Evolutionary conservation across 1,140 invertebrate genomes (phyloP).

Genomic region (Pseudachorutes palmiensis): DNA sequence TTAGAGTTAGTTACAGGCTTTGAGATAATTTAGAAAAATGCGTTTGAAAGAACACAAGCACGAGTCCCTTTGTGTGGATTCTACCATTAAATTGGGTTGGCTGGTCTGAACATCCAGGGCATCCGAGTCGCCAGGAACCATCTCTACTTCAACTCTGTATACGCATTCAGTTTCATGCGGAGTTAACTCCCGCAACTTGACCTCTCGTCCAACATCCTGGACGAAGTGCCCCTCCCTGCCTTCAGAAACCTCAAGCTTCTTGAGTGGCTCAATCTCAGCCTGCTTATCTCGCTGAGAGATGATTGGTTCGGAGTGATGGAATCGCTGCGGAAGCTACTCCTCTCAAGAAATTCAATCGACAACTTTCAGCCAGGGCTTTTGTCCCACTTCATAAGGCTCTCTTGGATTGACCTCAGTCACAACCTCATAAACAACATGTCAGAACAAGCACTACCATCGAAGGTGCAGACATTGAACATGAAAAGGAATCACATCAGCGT

Average conservation of each 20-base stretch:
- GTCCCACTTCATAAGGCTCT: constrained; percentile 30
- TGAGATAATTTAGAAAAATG: no score
- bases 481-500: constrained; percentile 32
- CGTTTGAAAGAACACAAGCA: no score
- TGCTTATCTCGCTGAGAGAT: constrained; percentile 30
- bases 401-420: constrained; percentile 37
- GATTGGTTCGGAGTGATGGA: constrained; percentile 35
- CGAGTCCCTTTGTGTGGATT: no score
- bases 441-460: constrained; percentile 32
- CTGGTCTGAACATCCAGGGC: constrained; percentile 36
- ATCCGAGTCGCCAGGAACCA: constrained; percentile 35
- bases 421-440: constrained; percentile 37
- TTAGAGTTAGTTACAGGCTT: no score
- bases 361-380: constrained; percentile 30
- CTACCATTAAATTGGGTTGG: no score
- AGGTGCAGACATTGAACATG: constrained; percentile 36
- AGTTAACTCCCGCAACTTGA: constrained; percentile 58
- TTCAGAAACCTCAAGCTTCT: constrained; percentile 56
- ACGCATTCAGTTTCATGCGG: constrained; percentile 48
- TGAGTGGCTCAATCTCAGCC: constrained; percentile 63
- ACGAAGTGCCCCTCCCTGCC: constrained; percentile 55
- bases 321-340: constrained; percentile 31
- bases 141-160: constrained; percentile 37
- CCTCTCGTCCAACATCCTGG: constrained; percentile 62
- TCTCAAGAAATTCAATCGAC: constrained; percentile 34